Conservation (phyloP, 2,113 vertebrate species). For the Deroptyus accipitrinus region DNA sequence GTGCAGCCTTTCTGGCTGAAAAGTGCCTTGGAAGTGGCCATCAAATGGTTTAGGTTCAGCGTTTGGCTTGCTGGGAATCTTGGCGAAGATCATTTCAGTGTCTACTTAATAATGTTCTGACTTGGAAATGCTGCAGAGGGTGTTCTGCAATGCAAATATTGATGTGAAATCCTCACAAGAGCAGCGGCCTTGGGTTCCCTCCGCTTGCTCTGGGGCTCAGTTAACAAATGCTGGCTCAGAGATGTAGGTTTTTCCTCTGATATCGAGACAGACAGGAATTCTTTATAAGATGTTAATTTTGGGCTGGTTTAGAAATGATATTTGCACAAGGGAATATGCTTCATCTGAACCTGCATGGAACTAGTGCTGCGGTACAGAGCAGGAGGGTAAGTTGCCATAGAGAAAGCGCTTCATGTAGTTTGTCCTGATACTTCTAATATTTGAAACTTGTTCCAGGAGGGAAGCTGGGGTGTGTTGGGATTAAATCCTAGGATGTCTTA, state of each 20-base stretch:
- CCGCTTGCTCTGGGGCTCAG: not conserved
- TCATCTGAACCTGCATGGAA: not conserved
- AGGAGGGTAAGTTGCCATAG: not conserved
- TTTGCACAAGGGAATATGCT: not conserved
- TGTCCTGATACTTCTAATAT: not conserved
- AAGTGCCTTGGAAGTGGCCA: not conserved
- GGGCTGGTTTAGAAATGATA: not conserved
- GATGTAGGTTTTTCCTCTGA: not conserved
- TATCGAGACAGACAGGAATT: not conserved
- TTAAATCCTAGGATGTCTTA: not conserved
- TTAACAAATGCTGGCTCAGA: not conserved
- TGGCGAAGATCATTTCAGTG: not conserved
- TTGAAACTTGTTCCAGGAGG: not conserved
- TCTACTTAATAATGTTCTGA: not conserved
- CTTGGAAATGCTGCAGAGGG: not conserved
- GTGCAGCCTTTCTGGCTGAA: not conserved
- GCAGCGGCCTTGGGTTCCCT: slow-evolving; percentile 1
- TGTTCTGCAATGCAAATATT: slow-evolving; percentile 42
- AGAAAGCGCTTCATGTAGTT: not conserved
- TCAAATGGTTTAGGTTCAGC: not conserved
- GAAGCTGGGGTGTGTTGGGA: not conserved
- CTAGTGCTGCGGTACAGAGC: rapidly evolving
- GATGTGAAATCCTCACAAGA: not conserved
- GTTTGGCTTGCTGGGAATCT: not conserved
- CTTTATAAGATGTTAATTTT: not conserved